Percentiles rank a stretch among this genome's conserved stretches.
These are phyloP conservation scores for Zaprionus taronus DNA, from an alignment of 1,140 invertebrate species.

Conservation along the genomic window DNA sequence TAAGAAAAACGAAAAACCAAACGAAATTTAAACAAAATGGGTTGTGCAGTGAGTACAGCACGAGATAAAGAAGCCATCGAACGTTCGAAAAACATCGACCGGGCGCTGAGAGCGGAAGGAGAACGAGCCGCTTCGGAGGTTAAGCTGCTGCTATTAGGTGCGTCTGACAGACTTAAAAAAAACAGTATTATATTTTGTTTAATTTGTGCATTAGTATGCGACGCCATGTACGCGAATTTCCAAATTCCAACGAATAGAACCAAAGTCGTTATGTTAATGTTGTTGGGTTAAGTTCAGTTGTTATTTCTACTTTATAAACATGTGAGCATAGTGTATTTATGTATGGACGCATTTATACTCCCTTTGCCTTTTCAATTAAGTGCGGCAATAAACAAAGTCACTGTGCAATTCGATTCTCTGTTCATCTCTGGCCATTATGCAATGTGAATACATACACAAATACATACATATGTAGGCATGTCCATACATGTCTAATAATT, in stretches of 20 bases:
- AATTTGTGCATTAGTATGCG: slow-evolving; percentile 15
- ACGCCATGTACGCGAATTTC: slow-evolving; percentile 27
- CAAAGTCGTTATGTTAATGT: neutral
- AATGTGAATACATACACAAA: slow-evolving; percentile 36
- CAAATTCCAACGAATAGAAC: neutral
- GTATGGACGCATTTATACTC: slow-evolving; percentile 2
- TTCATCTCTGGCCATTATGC: slow-evolving; percentile 60
- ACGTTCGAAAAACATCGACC: slow-evolving; percentile 95
- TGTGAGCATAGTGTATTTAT: neutral
- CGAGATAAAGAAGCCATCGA: slow-evolving; percentile 93
- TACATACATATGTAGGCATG: neutral
- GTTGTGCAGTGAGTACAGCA: slow-evolving; percentile 91
- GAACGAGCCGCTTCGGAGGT: slow-evolving; percentile 94
- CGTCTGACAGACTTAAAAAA: slow-evolving; percentile 58
- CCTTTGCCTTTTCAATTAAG: slow-evolving; percentile 27
- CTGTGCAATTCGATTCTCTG: slow-evolving; percentile 20
- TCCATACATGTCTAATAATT: slow-evolving; percentile 53
- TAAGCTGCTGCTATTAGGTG: slow-evolving; percentile 94
- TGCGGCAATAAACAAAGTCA: slow-evolving; percentile 2
- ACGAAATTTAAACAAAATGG: slow-evolving; percentile 87
- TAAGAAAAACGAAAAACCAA: slow-evolving; percentile 33
- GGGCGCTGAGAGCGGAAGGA: slow-evolving; percentile 92
- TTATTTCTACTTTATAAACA: neutral
- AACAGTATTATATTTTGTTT: slow-evolving; percentile 7
- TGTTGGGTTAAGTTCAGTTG: neutral